Evolutionary conservation across 2,113 vertebrate genomes (phyloP).

Genomic region (Protobothrops mucrosquamatus): DNA sequence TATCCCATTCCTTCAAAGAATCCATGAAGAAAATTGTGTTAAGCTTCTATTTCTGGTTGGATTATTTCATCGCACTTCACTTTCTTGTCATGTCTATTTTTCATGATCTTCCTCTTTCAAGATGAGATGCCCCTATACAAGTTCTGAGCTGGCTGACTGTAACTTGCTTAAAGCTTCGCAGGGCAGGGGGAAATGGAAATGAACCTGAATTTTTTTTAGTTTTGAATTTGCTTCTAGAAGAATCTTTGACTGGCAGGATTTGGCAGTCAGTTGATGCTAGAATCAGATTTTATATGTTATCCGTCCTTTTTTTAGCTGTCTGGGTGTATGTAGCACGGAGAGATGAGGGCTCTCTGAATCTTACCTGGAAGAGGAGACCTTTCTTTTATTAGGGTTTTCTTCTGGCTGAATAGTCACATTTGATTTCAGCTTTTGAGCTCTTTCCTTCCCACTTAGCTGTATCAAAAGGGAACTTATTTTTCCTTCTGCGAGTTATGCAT

Average conservation of each 20-base stretch:
- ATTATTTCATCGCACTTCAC: background rate
- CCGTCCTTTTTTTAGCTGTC: background rate
- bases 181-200: conserved; percentile 1
- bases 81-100: background rate
- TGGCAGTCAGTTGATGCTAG: background rate
- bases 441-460: background rate
- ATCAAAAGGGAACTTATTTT: background rate
- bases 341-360: background rate
- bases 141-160: background rate
- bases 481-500: background rate
- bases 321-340: background rate
- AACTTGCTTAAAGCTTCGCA: background rate
- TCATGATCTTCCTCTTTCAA: background rate
- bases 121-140: background rate
- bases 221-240: conserved; percentile 3
- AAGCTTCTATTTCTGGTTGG: background rate
- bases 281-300: background rate
- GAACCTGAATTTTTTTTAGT: background rate
- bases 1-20: background rate
- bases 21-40: background rate
- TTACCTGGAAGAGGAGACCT: background rate
- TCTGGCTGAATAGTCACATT: background rate
- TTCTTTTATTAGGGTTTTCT: background rate
- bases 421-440: background rate
- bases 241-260: conserved; percentile 4